Conservation (phyloP, 2,888 invertebrate genomes). For the Hemaris fuciformis region DNA sequence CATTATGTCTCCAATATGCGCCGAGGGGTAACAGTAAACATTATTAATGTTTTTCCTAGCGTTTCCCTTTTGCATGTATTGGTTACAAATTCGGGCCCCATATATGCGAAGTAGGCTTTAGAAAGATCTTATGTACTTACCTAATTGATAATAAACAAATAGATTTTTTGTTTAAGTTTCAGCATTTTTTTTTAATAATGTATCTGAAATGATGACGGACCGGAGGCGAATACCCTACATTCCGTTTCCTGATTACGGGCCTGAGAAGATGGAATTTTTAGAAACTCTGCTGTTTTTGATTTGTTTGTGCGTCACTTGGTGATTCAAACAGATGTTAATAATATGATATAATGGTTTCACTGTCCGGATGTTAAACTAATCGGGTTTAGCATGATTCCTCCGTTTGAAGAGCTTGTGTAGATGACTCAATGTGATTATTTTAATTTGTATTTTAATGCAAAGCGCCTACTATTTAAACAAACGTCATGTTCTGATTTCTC, state of each 20-base stretch:
- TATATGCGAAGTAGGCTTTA: no score
- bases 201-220: no score
- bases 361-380: not conserved
- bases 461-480: no score
- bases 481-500: no score
- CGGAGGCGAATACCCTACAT: no score
- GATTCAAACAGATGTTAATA: not conserved
- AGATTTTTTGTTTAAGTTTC: no score
- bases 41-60: not conserved
- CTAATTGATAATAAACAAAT: no score
- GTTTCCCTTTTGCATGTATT: not conserved
- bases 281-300: not conserved
- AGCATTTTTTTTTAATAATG: no score
- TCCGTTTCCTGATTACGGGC: not conserved
- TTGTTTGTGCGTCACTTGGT: not conserved
- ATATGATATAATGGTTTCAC: not conserved
- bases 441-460: not conserved
- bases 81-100: no score
- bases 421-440: not conserved
- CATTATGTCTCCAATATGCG: not conserved
- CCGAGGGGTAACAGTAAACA: not conserved
- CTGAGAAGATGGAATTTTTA: not conserved
- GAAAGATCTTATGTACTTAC: no score
- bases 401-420: not conserved
- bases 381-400: not conserved